These are phyloP conservation scores for Cabera pusaria DNA, from an alignment of 2,888 invertebrate species.

Conservation along the genomic window DNA sequence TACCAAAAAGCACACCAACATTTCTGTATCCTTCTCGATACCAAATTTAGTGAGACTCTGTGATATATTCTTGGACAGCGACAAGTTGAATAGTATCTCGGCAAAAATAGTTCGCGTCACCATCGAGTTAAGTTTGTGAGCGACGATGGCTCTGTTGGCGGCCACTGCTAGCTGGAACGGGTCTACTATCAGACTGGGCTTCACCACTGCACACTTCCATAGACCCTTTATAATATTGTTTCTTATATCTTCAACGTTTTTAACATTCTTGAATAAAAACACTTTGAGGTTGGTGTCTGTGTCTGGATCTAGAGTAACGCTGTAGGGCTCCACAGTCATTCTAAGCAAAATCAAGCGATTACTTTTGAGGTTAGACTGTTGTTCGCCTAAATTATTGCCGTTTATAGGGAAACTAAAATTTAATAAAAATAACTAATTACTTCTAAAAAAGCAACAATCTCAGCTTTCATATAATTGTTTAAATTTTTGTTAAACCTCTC, in stretches of 20 bases:
- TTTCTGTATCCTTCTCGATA: slow-evolving; percentile 58
- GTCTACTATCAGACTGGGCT: slow-evolving; percentile 84
- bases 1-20: slow-evolving; percentile 61
- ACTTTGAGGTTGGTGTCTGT: slow-evolving; percentile 69
- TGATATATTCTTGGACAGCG: slow-evolving; percentile 87
- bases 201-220: slow-evolving; percentile 85
- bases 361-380: no score
- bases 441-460: no score
- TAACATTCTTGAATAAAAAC: slow-evolving; percentile 82
- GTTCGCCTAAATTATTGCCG: no score
- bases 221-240: slow-evolving; percentile 80
- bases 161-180: slow-evolving; percentile 85
- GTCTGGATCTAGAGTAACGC: slow-evolving; percentile 66
- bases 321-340: slow-evolving; percentile 48
- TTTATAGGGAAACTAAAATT: no score
- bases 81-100: slow-evolving; percentile 87
- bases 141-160: slow-evolving; percentile 85
- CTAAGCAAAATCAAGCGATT: no score
- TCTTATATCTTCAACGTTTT: slow-evolving; percentile 81
- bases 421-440: no score
- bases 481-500: no score
- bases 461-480: no score
- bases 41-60: slow-evolving; percentile 87
- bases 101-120: slow-evolving; percentile 85
- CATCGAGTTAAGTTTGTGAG: slow-evolving; percentile 69